Percentiles rank a stretch among this genome's conserved stretches.
Conservation (phyloP, 53 echinoderm and acorn worm species). For the Echinometra lucunter region DNA sequence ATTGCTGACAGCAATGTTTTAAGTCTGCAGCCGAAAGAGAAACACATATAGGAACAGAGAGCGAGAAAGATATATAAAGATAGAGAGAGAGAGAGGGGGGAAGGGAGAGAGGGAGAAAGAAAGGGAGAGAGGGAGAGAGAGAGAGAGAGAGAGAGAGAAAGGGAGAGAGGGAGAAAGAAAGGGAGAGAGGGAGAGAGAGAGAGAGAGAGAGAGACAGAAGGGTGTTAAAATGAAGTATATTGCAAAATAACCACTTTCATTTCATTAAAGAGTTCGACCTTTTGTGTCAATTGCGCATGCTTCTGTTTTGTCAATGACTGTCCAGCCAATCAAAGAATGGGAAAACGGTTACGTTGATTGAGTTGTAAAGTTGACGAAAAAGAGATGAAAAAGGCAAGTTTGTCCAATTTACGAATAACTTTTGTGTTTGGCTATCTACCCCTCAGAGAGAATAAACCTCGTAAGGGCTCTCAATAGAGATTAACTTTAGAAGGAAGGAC, state of each 20-base stretch:
- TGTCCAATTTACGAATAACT: constrained; percentile 35
- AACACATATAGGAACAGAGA: background rate
- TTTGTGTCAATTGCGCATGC: background rate
- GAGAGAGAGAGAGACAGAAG: background rate
- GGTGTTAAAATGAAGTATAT: no score
- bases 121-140: background rate
- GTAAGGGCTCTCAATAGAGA: constrained; percentile 16
- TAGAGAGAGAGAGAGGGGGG: background rate
- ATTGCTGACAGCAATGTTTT: no score
- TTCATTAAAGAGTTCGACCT: background rate
- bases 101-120: background rate
- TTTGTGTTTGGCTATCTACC: constrained; percentile 41
- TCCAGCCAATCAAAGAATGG: constrained; percentile 28
- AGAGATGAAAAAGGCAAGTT: constrained; percentile 20
- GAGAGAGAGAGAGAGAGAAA: background rate
- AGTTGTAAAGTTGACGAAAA: constrained; percentile 27
- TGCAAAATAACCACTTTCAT: background rate
- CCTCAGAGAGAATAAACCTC: constrained; percentile 37
- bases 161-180: background rate
- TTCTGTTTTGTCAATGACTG: background rate
- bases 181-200: background rate
- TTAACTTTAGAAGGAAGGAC: background rate
- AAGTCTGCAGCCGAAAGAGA: no score
- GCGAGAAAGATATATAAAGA: background rate
- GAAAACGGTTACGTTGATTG: constrained; percentile 19